Percentiles rank a stretch among this genome's conserved stretches.
Conservation (phyloP, 2,797 vertebrate species). For the Microctenopoma steveboyesi region DNA sequence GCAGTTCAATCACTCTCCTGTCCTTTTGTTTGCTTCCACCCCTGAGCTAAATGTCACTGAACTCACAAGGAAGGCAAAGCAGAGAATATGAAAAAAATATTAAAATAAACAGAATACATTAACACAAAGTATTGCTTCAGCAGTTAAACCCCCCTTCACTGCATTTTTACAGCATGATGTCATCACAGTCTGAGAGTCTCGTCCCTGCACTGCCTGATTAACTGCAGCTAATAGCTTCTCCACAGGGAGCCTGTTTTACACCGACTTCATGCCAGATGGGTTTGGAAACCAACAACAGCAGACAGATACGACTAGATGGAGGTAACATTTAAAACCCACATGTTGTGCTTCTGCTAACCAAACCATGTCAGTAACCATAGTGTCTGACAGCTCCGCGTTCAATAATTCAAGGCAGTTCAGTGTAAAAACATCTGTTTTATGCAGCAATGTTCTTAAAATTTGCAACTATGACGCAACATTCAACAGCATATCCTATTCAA, state of each 20-base stretch:
- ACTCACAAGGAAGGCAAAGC: slow-evolving; percentile 16
- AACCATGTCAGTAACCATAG: slow-evolving; percentile 6
- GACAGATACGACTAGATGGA: slow-evolving; percentile 39
- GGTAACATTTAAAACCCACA: slow-evolving; percentile 18
- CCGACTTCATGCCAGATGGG: slow-evolving; percentile 40
- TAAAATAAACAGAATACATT: slow-evolving; percentile 25
- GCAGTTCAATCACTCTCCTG: slow-evolving; percentile 1
- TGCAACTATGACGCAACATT: slow-evolving; percentile 24
- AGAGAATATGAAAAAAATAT: slow-evolving; percentile 1
- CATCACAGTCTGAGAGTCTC: slow-evolving; percentile 43
- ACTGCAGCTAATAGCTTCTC: slow-evolving; percentile 67
- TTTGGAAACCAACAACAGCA: slow-evolving; percentile 52
- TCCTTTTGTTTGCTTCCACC: slow-evolving; percentile 13
- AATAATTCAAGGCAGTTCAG: slow-evolving; percentile 22
- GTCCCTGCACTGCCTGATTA: slow-evolving; percentile 52
- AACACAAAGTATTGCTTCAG: slow-evolving; percentile 17
- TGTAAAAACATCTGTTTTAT: not conserved
- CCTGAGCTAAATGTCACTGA: slow-evolving; percentile 3
- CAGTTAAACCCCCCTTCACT: slow-evolving; percentile 18
- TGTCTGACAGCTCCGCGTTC: slow-evolving; percentile 16
- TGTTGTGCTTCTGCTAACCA: slow-evolving; percentile 44
- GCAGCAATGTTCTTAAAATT: not conserved
- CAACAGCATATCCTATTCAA: slow-evolving; percentile 12
- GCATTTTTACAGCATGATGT: slow-evolving; percentile 42
- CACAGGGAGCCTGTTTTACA: slow-evolving; percentile 47